phyloP scores from a whole-genome alignment of 2,113 vertebrate species.

The Silurus asotus region DNA sequence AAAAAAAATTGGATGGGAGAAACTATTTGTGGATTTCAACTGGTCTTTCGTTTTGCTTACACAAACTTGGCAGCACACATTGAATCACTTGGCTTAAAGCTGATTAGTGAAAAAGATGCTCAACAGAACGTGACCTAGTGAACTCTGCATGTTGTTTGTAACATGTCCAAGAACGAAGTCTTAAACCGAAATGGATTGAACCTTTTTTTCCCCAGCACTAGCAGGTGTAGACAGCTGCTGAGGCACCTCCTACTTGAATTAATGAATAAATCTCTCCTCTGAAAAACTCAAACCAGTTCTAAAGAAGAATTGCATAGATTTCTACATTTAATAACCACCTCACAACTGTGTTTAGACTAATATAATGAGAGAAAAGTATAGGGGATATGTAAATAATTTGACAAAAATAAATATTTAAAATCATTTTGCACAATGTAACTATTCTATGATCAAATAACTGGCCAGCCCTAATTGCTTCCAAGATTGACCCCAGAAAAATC shows the following conservation, averaged over 20 bases:
- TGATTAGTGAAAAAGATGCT: conserved; percentile 3
- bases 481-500: too few relatives aligned
- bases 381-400: too few relatives aligned
- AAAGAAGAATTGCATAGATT: background rate
- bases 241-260: background rate
- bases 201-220: background rate
- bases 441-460: too few relatives aligned
- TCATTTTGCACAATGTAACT: too few relatives aligned
- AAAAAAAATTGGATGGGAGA: conserved; percentile 24
- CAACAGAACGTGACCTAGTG: background rate
- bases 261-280: background rate
- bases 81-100: background rate
- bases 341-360: background rate
- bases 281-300: background rate
- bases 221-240: background rate
- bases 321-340: background rate
- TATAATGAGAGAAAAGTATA: background rate
- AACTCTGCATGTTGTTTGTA: background rate
- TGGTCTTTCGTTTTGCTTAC: background rate
- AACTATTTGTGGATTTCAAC: conserved; percentile 32
- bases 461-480: too few relatives aligned
- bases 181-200: background rate
- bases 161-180: too few relatives aligned
- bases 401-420: too few relatives aligned
- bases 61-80: background rate